These are phyloP conservation scores for Erythrolamprus reginae DNA, from an alignment of 2,113 vertebrate genomes.

Conservation along the genomic window DNA sequence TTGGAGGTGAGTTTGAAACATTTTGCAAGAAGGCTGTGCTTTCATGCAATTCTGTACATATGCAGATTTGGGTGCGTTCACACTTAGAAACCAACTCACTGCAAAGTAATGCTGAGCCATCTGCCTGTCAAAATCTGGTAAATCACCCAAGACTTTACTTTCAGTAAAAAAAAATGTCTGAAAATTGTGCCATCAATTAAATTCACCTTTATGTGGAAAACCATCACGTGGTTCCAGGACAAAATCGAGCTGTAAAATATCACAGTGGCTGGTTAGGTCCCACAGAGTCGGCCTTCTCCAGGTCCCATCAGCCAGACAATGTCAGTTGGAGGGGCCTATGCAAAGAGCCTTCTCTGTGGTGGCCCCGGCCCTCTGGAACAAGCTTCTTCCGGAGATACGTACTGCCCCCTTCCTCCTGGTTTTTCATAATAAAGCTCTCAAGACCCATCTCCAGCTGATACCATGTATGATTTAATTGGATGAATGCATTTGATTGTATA, in stretches of 20 bases:
- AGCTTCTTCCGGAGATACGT: too few relatives aligned
- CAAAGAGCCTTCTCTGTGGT: too few relatives aligned
- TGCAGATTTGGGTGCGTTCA: neutral
- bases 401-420: too few relatives aligned
- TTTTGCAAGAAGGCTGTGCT: neutral
- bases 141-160: neutral
- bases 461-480: too few relatives aligned
- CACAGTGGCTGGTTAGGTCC: too few relatives aligned
- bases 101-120: neutral
- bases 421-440: too few relatives aligned
- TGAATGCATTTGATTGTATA: too few relatives aligned
- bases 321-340: too few relatives aligned
- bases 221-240: neutral
- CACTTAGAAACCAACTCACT: neutral
- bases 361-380: too few relatives aligned
- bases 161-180: neutral
- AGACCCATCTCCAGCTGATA: too few relatives aligned
- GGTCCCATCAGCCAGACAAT: too few relatives aligned
- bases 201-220: neutral
- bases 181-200: neutral
- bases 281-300: too few relatives aligned
- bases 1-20: neutral
- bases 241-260: neutral
- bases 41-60: neutral
- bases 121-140: neutral